Base-by-base conservation (phyloP, 1,140 invertebrate species). In the Aphelinus certus region DNA sequence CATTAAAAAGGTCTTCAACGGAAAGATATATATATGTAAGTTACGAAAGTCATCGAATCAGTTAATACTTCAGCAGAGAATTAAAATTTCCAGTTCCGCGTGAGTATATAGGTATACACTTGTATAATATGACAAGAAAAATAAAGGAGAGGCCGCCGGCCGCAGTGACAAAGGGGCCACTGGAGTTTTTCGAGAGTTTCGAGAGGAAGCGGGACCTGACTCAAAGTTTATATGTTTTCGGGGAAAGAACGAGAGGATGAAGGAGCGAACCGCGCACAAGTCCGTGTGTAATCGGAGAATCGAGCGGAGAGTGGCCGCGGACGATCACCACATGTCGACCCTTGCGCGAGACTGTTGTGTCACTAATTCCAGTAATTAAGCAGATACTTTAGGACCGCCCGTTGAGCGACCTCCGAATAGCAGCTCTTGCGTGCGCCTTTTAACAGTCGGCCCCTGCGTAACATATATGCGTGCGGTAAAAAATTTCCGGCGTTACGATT, bases 321-420 rank as follows among this genome's bases (percentile, higher is more conserved):
- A 26, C 26, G 26, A 26, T 26, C 26, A 26, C 80, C 82, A 81
- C 76, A 78, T 82, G 79, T 79, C 75, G 62, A 26, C 26, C 26
- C 26, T 26, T 26, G 26, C 26, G 26, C 26, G 26, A 51, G 49
- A 45, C 63, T 70, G 63, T 76, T 76, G 79, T 78, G 77, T 79
- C 79, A 80, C 81, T 83, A 83, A 83, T 83, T 81, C 76, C 65
- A 76, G 73, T 79, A 82, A 83, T 83, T 83, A 82, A 80, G 68
- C 65, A 64, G 77, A 76, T 76, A 79, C 73, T 80, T 63, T 68
- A 63, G 49, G 69, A 77, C 71, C 70, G 76, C 76, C 75, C 68
- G 73, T 57, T 7, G 76, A 56, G 71, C 26, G 26, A 26, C 26
- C 26, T 26, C 26, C 26, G 26, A 26, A 26, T 26, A 26, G 26